Conservation (phyloP, 2,113 vertebrate species). For the Otolemur garnettii region DNA sequence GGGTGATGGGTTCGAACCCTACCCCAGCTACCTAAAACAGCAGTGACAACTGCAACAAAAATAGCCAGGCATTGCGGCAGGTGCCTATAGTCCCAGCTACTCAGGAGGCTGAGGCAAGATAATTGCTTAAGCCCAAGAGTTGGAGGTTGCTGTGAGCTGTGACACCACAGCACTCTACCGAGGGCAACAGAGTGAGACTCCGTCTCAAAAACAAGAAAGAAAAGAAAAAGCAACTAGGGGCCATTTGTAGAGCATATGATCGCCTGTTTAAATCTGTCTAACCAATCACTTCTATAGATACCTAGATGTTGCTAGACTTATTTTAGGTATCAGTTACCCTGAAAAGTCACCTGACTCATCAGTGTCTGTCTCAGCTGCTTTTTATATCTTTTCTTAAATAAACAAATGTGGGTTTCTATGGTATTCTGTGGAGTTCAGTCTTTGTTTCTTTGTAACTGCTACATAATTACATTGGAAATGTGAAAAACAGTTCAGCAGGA, state of each 20-base stretch:
- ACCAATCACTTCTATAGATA: constrained; percentile 62
- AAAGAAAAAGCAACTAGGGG: neutral
- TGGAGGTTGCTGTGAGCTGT: too few relatives aligned
- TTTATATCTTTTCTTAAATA: constrained; percentile 84
- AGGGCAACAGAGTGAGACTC: too few relatives aligned
- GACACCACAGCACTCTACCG: too few relatives aligned
- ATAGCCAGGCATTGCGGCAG: too few relatives aligned
- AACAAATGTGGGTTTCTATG: constrained; percentile 79
- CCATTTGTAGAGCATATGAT: neutral
- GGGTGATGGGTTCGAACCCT: too few relatives aligned
- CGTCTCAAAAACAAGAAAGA: too few relatives aligned
- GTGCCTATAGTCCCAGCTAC: too few relatives aligned
- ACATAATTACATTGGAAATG: constrained; percentile 87
- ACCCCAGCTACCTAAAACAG: too few relatives aligned
- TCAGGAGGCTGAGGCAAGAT: too few relatives aligned
- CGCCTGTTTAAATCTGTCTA: neutral
- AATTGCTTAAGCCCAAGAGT: too few relatives aligned
- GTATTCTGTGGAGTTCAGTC: constrained; percentile 76
- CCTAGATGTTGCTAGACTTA: constrained; percentile 64
- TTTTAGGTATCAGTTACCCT: constrained; percentile 71
- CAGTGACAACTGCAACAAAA: too few relatives aligned
- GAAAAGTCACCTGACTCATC: constrained; percentile 72
- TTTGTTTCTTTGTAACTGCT: constrained; percentile 86
- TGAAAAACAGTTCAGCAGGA: constrained; percentile 85
- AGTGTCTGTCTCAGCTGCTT: constrained; percentile 78